These are phyloP conservation scores for Zootermopsis nevadensis DNA, from an alignment of 2,888 invertebrate genomes.

Conservation along the genomic window DNA sequence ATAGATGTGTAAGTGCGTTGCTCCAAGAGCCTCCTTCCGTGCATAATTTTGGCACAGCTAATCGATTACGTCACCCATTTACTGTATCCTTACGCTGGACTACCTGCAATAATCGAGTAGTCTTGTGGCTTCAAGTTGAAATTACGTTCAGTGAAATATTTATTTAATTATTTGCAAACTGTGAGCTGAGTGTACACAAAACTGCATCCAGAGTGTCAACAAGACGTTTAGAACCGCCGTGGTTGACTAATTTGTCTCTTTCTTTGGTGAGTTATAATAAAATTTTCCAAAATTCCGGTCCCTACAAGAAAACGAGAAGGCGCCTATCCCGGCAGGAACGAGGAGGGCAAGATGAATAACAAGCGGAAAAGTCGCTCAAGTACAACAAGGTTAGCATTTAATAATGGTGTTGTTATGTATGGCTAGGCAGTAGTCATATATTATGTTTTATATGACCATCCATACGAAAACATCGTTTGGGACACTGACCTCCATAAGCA, in stretches of 20 bases:
- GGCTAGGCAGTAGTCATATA: background rate
- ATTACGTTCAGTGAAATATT: conserved; percentile 44
- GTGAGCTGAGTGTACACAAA: conserved; percentile 43
- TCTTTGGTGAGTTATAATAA: conserved; percentile 53
- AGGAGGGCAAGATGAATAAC: conserved; percentile 77
- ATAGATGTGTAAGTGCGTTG: background rate
- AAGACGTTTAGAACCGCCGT: conserved; percentile 39
- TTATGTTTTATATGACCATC: background rate
- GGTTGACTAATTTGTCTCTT: conserved; percentile 44
- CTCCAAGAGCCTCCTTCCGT: background rate
- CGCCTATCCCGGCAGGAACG: conserved; percentile 76
- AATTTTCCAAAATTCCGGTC: conserved; percentile 83
- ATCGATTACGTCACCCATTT: conserved; percentile 54
- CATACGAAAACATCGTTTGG: conserved; percentile 44
- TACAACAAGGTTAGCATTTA: conserved; percentile 72
- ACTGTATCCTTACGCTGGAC: conserved; percentile 53
- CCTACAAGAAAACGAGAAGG: conserved; percentile 84
- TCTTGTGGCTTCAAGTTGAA: conserved; percentile 48
- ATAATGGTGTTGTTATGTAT: background rate
- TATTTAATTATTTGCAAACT: conserved; percentile 44
- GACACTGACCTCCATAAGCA: conserved; percentile 52
- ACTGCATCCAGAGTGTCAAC: conserved; percentile 36
- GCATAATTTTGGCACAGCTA: conserved; percentile 27
- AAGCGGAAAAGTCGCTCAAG: conserved; percentile 88
- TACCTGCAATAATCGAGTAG: conserved; percentile 52